Percentiles rank a stretch among this genome's conserved stretches.
Evolutionary conservation across 2,888 invertebrate species (phyloP).

Genomic region (Drosophila atroscutellata): DNA sequence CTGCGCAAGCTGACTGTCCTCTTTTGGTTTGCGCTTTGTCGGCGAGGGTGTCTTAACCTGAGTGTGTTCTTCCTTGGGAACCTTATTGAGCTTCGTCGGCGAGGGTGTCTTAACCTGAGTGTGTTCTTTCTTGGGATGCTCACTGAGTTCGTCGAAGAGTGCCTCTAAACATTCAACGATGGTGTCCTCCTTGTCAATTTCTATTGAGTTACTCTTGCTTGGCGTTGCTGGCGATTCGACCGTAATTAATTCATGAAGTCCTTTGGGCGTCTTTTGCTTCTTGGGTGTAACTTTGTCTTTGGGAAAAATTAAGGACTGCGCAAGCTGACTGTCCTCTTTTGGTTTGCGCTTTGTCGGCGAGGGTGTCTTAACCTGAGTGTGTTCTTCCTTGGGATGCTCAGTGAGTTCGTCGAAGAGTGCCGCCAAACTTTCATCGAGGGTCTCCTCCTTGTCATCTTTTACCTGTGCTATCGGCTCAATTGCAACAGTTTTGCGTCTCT

Average conservation of each 20-base stretch:
- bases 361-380: too few relatives aligned
- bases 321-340: not conserved
- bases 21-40: not conserved
- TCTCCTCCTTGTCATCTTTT: too few relatives aligned
- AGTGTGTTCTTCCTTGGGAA: not conserved
- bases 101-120: not conserved
- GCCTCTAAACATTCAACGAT: not conserved
- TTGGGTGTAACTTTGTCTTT: not conserved
- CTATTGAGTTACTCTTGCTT: not conserved
- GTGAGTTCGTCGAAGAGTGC: too few relatives aligned
- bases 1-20: not conserved
- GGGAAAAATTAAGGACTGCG: not conserved
- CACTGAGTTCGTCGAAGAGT: not conserved
- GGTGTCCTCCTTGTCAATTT: too few relatives aligned
- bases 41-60: not conserved
- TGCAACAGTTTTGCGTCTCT: slow-evolving; percentile 22
- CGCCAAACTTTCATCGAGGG: too few relatives aligned
- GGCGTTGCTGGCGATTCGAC: not conserved
- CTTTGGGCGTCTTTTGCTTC: not conserved
- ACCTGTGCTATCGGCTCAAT: not conserved
- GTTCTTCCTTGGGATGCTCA: not conserved
- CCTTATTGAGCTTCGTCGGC: not conserved
- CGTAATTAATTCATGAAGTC: not conserved
- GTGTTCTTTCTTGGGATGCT: not conserved
- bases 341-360: slow-evolving; percentile 5